phyloP scores from a whole-genome alignment of 2,113 vertebrate species.

The Oryzias woworae region DNA sequence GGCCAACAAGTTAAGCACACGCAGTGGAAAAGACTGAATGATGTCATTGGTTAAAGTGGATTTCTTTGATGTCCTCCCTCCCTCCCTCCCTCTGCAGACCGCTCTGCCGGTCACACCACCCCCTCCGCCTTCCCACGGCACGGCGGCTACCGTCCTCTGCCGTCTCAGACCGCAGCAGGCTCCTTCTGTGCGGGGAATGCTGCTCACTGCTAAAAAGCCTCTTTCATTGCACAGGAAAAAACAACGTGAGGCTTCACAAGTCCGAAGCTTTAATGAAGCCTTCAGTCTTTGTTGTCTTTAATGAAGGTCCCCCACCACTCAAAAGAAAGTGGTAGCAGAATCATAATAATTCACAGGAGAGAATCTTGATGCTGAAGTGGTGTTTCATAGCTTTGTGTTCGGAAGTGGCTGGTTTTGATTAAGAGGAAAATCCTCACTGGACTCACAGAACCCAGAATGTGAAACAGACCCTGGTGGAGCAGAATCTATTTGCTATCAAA shows the following conservation, averaged over 20 bases:
- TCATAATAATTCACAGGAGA: constrained; percentile 46
- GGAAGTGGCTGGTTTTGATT: constrained; percentile 53
- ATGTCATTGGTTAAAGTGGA: constrained; percentile 64
- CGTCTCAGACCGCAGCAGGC: constrained; percentile 65
- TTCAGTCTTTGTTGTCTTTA: constrained; percentile 2
- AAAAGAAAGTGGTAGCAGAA: constrained; percentile 50
- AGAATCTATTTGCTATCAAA: constrained; percentile 45
- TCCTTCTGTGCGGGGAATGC: constrained; percentile 57
- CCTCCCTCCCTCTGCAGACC: constrained; percentile 5
- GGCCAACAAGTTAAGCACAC: constrained; percentile 35
- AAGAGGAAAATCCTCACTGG: constrained; percentile 16
- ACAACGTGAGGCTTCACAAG: constrained; percentile 22
- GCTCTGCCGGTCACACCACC: constrained; percentile 15
- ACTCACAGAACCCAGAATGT: constrained; percentile 22
- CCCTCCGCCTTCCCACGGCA: constrained; percentile 21
- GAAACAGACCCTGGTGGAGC: constrained; percentile 17
- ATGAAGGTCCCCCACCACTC: not conserved
- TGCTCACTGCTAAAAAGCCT: constrained; percentile 50
- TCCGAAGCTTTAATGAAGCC: not conserved
- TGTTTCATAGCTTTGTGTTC: constrained; percentile 10
- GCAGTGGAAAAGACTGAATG: constrained; percentile 38
- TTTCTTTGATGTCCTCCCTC: constrained; percentile 22
- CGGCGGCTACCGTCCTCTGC: constrained; percentile 55
- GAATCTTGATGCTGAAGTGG: constrained; percentile 3
- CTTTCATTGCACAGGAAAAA: constrained; percentile 66